Evolutionary conservation across 2,113 vertebrate species (phyloP), one percentile per base, ranked within the genome.

Genomic region (Willisornis vidua): DNA sequence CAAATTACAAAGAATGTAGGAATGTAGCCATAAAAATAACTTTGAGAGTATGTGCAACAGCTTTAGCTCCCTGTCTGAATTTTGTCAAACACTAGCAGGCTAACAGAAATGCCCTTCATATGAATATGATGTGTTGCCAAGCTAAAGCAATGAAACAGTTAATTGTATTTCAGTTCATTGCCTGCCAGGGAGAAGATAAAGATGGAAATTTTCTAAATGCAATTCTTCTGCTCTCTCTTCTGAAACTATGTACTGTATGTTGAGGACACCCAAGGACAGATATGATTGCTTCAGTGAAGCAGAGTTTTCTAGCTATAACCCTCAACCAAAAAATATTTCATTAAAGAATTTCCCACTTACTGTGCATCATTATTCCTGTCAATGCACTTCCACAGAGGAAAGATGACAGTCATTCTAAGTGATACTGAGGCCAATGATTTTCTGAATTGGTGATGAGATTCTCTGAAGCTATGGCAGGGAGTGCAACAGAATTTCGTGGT

Each of bases 251-350:
- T 41, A 61, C 66, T 71, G 33, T 86, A 68, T 52, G 20, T 55
- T 79, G 61, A 98, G 96, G 96, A 97, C 96, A 95, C 92, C 49
- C 95, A 97, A 97, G 95, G 96, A 45, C 88, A 89, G 46, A 65
- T 81, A 61, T 41, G 86, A 98, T 94, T 97, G 81, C 92, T 97
- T 95, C 93, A 94, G 31, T 95, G 85, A 79, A 97, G 89, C 86
- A 58, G 26, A 94, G 66, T 91, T 95, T 89, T 96, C 85, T 85
- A 92, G 63, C 65, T 73, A 70, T 86, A 90, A 70, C 14, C 26
- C 43, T 79, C 67, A 84, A 79, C 59, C 46, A 89, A 96, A 92
- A 96, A 77, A 72, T 73, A 89, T 93, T 95, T 96, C 90, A 94
- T 97, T 97, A 94, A 92, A 94, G 71, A 91, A 74, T 75, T 73